Evolutionary conservation across 1,140 invertebrate genomes (phyloP).

Genomic region (Mycetomoellerius zeteki): DNA sequence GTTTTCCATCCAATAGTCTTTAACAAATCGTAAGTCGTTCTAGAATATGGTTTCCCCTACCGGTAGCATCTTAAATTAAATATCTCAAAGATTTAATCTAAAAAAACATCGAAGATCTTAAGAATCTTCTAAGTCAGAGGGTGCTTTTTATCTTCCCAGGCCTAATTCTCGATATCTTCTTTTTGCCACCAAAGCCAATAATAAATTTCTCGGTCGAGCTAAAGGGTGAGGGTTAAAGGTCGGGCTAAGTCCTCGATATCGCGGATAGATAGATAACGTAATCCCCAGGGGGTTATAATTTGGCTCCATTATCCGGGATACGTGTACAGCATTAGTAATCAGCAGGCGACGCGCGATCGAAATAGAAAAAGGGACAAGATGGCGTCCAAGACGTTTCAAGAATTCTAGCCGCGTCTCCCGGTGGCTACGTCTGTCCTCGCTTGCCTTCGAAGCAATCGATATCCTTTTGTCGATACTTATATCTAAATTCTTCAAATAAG

Average conservation of each 20-base stretch:
- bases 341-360: background rate
- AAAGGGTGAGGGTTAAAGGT: constrained; percentile 40
- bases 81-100: constrained; percentile 41
- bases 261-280: constrained; percentile 71
- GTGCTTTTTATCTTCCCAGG: background rate
- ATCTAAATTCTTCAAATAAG: constrained; percentile 35
- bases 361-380: constrained; percentile 34
- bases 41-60: constrained; percentile 29
- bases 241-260: constrained; percentile 54
- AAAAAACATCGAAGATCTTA: background rate
- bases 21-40: background rate
- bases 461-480: constrained; percentile 31
- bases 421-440: constrained; percentile 35
- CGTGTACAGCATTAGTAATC: constrained; percentile 69
- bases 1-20: background rate
- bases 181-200: constrained; percentile 10
- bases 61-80: constrained; percentile 30
- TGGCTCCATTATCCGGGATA: constrained; percentile 68
- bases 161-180: constrained; percentile 5
- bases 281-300: constrained; percentile 73
- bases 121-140: constrained; percentile 1
- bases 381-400: constrained; percentile 15
- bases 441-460: constrained; percentile 44
- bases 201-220: constrained; percentile 51
- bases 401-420: constrained; percentile 2